Evolutionary conservation across 2,797 vertebrate species (phyloP).

Genomic region (Pantherophis vulpinus): DNA sequence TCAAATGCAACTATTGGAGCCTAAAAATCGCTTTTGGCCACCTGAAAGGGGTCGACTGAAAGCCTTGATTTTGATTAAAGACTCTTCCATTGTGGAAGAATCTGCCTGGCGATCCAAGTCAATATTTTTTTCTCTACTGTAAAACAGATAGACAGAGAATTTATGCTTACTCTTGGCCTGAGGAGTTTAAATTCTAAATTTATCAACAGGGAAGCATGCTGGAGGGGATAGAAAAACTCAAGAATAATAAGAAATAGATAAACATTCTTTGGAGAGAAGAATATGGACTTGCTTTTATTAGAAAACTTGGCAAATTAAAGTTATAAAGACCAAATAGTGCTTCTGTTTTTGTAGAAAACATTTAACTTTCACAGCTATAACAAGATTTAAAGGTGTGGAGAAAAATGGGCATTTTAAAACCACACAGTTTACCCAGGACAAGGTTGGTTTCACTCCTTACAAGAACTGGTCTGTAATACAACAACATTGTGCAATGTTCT

Average conservation of each 20-base stretch:
- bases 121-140: not conserved
- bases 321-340: not conserved
- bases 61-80: not conserved
- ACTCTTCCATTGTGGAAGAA: not conserved
- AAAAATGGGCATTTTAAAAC: not conserved
- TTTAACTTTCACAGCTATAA: conserved; percentile 10
- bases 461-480: not conserved
- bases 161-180: not conserved
- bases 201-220: not conserved
- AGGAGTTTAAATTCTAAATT: not conserved
- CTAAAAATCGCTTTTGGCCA: not conserved
- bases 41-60: not conserved
- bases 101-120: not conserved
- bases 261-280: not conserved
- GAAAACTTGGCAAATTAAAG: not conserved
- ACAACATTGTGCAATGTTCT: not conserved
- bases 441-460: not conserved
- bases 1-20: not conserved
- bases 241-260: not conserved
- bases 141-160: not conserved
- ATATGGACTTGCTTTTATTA: not conserved
- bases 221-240: not conserved
- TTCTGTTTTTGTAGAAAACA: conserved; percentile 16
- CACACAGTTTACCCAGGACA: not conserved
- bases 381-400: not conserved